These are phyloP conservation scores for Lophius americanus DNA, from an alignment of 2,797 vertebrate genomes.

Conservation along the genomic window DNA sequence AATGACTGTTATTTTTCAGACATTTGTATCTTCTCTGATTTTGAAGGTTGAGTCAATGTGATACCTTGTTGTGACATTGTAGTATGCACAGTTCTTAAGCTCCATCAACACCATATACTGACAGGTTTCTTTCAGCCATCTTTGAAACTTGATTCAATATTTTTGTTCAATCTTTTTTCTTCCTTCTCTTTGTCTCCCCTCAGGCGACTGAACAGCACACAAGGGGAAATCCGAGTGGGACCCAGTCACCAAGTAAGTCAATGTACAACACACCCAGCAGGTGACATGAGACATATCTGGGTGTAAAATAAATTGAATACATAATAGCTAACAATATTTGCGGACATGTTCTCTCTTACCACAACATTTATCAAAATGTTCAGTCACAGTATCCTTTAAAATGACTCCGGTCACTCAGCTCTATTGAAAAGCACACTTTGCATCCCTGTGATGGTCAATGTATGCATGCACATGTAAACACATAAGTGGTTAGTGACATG, in stretches of 20 bases:
- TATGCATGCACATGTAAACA: no score
- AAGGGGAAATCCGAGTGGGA: constrained; percentile 98
- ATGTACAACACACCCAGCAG: neutral
- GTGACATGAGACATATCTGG: neutral
- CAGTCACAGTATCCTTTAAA: no score
- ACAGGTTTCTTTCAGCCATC: constrained; percentile 13
- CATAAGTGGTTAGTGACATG: no score
- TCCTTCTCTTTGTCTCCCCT: constrained; percentile 59
- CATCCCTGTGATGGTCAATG: no score
- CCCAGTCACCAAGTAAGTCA: constrained; percentile 96
- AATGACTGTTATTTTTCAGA: neutral
- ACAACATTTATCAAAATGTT: neutral
- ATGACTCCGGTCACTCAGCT: no score
- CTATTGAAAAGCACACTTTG: no score
- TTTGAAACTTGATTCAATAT: constrained; percentile 42
- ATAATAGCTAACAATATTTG: neutral
- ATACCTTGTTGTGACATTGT: constrained; percentile 16
- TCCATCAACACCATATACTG: constrained; percentile 8
- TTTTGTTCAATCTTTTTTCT: constrained; percentile 44
- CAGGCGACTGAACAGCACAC: constrained; percentile 99
- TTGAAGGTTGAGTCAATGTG: neutral
- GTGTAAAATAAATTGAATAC: neutral
- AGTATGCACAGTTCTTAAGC: constrained; percentile 8
- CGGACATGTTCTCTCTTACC: neutral
- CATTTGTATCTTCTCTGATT: neutral